Conservation (phyloP, 2,113 vertebrate species). For the Picathartes gymnocephalus region DNA sequence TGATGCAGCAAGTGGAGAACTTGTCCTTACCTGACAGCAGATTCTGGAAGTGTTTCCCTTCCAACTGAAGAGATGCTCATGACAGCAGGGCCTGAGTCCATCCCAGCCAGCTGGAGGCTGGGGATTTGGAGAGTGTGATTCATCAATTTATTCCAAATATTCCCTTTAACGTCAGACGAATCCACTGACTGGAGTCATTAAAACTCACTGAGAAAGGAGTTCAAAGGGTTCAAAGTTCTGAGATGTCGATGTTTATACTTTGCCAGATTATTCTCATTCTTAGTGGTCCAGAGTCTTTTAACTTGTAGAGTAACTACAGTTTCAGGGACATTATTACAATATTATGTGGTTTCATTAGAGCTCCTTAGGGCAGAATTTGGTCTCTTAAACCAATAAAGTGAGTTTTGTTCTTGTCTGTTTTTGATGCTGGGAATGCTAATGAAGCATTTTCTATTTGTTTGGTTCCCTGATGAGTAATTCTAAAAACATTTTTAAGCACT, state of each 20-base stretch:
- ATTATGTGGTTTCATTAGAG: neutral
- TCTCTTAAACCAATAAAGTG: neutral
- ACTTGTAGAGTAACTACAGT: neutral
- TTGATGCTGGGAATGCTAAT: neutral
- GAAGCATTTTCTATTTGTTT: neutral
- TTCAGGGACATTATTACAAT: neutral
- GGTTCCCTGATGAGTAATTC: neutral
- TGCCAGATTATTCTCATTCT: neutral
- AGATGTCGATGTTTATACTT: neutral
- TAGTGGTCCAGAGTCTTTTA: neutral
- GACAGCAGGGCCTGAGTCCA: neutral
- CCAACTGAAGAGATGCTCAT: neutral
- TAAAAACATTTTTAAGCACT: neutral
- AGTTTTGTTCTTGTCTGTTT: neutral
- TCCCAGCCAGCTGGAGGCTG: neutral
- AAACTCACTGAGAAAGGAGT: neutral
- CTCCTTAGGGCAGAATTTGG: neutral
- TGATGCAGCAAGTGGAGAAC: neutral
- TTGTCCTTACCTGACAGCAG: neutral
- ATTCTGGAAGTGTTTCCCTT: neutral
- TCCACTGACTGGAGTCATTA: neutral
- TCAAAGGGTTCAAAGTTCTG: neutral
- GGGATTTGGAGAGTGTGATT: neutral
- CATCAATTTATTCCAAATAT: neutral
- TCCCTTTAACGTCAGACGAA: neutral